Base-by-base conservation (phyloP, 1,140 invertebrate species). In the Scaptomyza montana region DNA sequence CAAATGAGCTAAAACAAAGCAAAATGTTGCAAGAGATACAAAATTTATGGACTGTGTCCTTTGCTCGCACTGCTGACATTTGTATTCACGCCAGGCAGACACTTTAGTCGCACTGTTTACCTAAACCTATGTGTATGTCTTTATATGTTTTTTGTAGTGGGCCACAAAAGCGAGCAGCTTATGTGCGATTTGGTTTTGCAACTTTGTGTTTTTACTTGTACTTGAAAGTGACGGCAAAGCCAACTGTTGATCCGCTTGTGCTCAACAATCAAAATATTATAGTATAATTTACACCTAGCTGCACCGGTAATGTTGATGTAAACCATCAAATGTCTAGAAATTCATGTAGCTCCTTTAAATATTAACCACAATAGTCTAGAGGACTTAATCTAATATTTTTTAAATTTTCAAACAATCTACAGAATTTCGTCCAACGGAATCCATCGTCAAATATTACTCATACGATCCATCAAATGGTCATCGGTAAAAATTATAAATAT, bases 31-130 rank as follows among this genome's bases (percentile, higher is more conserved):
- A 36, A 7, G 63, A 39, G 50, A 46, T 85, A 53, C 61, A 66
- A 79, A 81, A 86, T 78, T 78, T 87, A 87, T 86, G 75, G 41
- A 87, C 78, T 87, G 67, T 74, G 78, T 77, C 78, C 70, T 68
- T 63, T 72, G 67, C 74, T 57, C 59, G 70, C 55, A 49, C 50
- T 53, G 60, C 50, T 81, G 78, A 74, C 78, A 87, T 78, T 71
- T 78, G 79, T 71, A 69, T 71, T 76, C 78, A 76, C 41, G 67
- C 65, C 63, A 41, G 67, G 21, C 60, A 63, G 74, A 74, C 73
- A 55, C 13, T 41, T 41, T 41, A 41, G 39, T 12, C 9, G 10
- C 39, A 43, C 41, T 28, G 36, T 21, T 25, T 47, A 30, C 10
- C 9, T 63, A 19, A 49, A 19, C 47, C 50, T 57, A 54, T 57